Evolutionary conservation across 2,113 vertebrate genomes (phyloP).

Genomic region (Tenrec ecaudatus): DNA sequence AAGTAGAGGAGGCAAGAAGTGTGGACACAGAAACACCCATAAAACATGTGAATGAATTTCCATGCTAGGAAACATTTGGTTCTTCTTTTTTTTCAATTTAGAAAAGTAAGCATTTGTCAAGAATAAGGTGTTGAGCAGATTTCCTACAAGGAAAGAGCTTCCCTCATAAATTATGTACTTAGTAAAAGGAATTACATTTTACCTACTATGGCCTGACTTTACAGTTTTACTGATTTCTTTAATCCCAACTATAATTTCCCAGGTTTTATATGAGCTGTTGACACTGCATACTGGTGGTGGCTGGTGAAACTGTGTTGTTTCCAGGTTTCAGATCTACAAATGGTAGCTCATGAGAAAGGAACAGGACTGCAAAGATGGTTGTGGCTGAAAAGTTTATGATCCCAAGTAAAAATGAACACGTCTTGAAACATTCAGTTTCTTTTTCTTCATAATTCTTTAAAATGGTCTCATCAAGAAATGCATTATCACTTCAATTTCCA

Average conservation of each 20-base stretch:
- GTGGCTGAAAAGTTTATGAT: conserved; percentile 30
- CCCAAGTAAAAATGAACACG: conserved; percentile 51
- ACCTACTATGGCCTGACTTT: conserved; percentile 62
- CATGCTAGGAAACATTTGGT: conserved; percentile 49
- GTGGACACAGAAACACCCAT: conserved; percentile 26
- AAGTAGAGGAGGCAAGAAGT: not conserved
- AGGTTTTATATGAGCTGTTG: conserved; percentile 81
- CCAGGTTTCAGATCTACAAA: conserved; percentile 60
- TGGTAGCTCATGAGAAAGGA: conserved; percentile 24
- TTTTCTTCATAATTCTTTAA: conserved; percentile 23
- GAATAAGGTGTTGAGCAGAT: conserved; percentile 66
- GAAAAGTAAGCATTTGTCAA: conserved; percentile 52
- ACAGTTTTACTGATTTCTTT: conserved; percentile 80
- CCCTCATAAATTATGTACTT: conserved; percentile 76
- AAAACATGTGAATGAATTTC: conserved; percentile 48
- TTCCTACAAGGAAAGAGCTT: conserved; percentile 70
- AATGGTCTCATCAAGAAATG: not conserved
- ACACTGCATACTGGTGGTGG: conserved; percentile 65
- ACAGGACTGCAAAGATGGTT: not conserved
- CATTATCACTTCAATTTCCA: conserved; percentile 24
- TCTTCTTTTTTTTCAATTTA: conserved; percentile 18
- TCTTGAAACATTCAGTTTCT: not conserved
- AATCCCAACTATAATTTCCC: conserved; percentile 78
- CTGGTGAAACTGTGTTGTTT: conserved; percentile 61
- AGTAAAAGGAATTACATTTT: conserved; percentile 71